These are phyloP conservation scores for Frankliniella fusca DNA, from an alignment of 2,888 invertebrate species.

Conservation along the genomic window DNA sequence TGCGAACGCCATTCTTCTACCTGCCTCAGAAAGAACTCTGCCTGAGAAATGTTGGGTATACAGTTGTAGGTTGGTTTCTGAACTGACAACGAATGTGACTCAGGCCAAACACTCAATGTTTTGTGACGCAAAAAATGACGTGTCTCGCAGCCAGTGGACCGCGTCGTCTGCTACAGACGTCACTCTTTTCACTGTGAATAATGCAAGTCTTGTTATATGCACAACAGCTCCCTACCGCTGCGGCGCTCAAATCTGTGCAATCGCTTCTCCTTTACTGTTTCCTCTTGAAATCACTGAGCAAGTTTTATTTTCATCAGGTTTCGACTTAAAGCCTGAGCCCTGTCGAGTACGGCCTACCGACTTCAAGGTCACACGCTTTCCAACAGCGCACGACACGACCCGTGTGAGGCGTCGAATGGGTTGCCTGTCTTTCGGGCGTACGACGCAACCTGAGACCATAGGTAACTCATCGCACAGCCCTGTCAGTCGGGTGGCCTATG, in stretches of 20 bases:
- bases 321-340: neutral
- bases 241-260: neutral
- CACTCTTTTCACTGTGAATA: no score
- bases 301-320: no score
- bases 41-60: neutral
- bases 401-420: neutral
- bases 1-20: constrained; percentile 47
- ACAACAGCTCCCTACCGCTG: neutral
- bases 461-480: neutral
- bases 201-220: no score
- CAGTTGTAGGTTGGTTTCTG: neutral
- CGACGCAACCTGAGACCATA: neutral
- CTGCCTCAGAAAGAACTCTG: neutral
- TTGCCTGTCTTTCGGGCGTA: neutral
- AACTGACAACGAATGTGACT: neutral
- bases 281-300: no score
- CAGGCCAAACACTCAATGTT: neutral
- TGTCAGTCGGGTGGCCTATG: neutral
- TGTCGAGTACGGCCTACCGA: no score
- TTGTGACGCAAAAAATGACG: neutral
- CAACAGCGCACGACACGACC: neutral
- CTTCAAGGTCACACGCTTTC: neutral
- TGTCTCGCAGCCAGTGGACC: neutral
- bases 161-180: no score
- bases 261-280: neutral